These are phyloP conservation scores for Cistogaster globosa DNA, from an alignment of 2,888 invertebrate species.

Conservation along the genomic window DNA sequence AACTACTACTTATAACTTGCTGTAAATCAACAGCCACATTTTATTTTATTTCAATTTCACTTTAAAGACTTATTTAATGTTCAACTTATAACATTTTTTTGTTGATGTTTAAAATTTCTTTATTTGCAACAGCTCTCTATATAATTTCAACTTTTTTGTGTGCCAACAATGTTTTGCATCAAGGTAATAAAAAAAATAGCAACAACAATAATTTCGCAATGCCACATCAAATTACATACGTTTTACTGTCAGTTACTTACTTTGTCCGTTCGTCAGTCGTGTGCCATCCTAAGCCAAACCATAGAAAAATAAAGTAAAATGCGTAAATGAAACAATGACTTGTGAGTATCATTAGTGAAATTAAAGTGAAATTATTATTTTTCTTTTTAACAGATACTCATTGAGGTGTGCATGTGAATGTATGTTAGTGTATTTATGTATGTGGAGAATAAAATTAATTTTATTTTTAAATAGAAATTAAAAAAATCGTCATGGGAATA, in stretches of 20 bases:
- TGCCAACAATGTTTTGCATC: background rate
- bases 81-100: constrained; percentile 42
- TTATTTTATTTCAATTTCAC: constrained; percentile 59
- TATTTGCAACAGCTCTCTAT: constrained; percentile 1
- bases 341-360: constrained; percentile 65
- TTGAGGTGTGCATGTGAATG: no score
- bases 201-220: constrained; percentile 6
- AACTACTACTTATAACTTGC: constrained; percentile 48
- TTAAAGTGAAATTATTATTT: constrained; percentile 65
- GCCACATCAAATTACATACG: constrained; percentile 2
- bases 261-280: background rate
- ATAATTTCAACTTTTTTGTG: background rate
- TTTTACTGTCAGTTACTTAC: background rate
- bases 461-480: no score
- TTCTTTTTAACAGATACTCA: background rate
- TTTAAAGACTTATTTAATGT: constrained; percentile 43
- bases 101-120: constrained; percentile 13
- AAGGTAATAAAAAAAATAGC: background rate
- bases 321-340: constrained; percentile 38
- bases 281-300: constrained; percentile 10
- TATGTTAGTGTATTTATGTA: no score
- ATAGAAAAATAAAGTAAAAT: constrained; percentile 13
- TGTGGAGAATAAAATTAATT: no score
- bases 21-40: constrained; percentile 12
- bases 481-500: no score